A percentile compares a stretch with the other conserved stretches of the same genome.
phyloP scores from a whole-genome alignment of 2,888 invertebrate genomes.

The Scrobipalpa costella region DNA sequence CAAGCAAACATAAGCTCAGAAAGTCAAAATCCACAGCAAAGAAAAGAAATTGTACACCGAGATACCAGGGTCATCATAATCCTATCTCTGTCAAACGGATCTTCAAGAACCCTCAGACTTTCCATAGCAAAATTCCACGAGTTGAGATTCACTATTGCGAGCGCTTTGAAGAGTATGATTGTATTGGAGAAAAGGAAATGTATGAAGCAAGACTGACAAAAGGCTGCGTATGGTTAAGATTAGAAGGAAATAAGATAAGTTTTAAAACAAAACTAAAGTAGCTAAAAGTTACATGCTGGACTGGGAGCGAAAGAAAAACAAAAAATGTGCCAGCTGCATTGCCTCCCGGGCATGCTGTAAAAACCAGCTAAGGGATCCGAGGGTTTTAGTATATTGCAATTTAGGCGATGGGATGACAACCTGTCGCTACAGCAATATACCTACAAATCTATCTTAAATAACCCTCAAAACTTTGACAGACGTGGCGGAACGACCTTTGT shows the following conservation, averaged over 20 bases:
- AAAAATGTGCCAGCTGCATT: no score
- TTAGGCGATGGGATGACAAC: no score
- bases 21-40: constrained; percentile 31
- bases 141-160: constrained; percentile 55
- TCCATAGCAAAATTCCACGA: constrained; percentile 65
- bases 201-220: constrained; percentile 64
- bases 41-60: constrained; percentile 51
- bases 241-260: not conserved
- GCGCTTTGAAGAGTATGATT: constrained; percentile 64
- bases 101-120: constrained; percentile 50
- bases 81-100: constrained; percentile 53
- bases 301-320: no score
- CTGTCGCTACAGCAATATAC: no score
- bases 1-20: constrained; percentile 51
- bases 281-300: no score
- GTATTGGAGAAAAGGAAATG: constrained; percentile 67
- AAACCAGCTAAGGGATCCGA: no score
- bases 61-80: constrained; percentile 56
- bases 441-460: no score
- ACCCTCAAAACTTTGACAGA: no score
- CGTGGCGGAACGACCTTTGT: no score
- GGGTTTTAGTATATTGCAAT: no score
- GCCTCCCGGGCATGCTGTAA: no score
- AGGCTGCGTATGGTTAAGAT: constrained; percentile 37
- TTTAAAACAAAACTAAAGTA: no score